phyloP scores from a whole-genome alignment of 2,113 vertebrate species.

The Andinoacara biseriatus region DNA sequence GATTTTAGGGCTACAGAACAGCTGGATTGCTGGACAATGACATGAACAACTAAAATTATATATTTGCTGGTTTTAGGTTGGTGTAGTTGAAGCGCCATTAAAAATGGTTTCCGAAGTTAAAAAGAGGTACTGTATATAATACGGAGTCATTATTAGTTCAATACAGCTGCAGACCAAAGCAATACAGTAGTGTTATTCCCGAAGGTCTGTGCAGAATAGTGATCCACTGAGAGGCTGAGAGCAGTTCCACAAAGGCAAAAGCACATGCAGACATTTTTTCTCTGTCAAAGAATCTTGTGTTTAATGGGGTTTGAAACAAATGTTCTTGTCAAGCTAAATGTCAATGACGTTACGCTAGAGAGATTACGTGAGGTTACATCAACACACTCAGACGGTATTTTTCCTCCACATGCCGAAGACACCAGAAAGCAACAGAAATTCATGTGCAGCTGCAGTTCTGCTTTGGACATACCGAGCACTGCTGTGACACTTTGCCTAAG shows the following conservation, averaged over 20 bases:
- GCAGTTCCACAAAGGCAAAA: background rate
- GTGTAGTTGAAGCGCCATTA: background rate
- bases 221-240: background rate
- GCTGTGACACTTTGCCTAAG: background rate
- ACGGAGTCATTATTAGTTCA: background rate
- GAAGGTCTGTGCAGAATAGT: background rate
- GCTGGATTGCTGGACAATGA: background rate
- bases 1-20: background rate
- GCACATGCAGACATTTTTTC: background rate
- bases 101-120: background rate
- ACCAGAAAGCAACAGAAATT: background rate
- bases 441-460: background rate
- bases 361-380: background rate
- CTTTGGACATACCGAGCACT: background rate
- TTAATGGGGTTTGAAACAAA: constrained; percentile 23
- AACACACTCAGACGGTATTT: background rate
- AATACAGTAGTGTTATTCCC: background rate
- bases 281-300: background rate
- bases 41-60: background rate
- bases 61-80: background rate
- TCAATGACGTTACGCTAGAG: background rate
- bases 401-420: background rate
- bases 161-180: background rate
- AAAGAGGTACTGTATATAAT: background rate
- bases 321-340: constrained; percentile 4